Evolutionary conservation across 2,888 invertebrate genomes (phyloP).

Genomic region (Bibio marci): DNA sequence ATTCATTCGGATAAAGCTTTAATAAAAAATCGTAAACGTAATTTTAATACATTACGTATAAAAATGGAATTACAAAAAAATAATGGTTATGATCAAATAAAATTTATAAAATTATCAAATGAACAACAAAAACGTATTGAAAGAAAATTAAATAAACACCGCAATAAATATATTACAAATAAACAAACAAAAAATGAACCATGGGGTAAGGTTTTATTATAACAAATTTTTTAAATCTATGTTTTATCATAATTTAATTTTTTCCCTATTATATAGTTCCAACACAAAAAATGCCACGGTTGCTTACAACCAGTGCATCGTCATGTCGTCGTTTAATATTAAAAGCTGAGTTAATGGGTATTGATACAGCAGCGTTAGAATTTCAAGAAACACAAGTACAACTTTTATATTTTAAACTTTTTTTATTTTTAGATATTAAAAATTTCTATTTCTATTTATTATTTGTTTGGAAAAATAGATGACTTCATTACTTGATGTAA

Average conservation of each 20-base stretch:
- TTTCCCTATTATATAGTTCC: slow-evolving; percentile 51
- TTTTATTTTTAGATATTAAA: neutral
- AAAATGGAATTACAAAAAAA: slow-evolving; percentile 54
- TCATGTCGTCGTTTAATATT: slow-evolving; percentile 64
- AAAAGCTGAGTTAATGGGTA: slow-evolving; percentile 83
- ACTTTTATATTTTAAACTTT: neutral
- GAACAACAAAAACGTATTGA: slow-evolving; percentile 59
- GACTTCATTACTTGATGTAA: slow-evolving; percentile 65
- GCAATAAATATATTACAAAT: slow-evolving; percentile 61
- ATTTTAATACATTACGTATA: slow-evolving; percentile 68
- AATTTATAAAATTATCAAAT: slow-evolving; percentile 27
- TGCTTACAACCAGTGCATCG: slow-evolving; percentile 78
- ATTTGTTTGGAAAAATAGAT: too few relatives aligned
- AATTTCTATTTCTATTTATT: neutral
- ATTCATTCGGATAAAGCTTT: slow-evolving; percentile 85
- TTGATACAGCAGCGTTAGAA: slow-evolving; percentile 65
- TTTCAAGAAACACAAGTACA: slow-evolving; percentile 62
- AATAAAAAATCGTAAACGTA: slow-evolving; percentile 60
- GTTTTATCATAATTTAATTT: slow-evolving; percentile 4
- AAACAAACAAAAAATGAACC: slow-evolving; percentile 59
- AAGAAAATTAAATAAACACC: slow-evolving; percentile 66
- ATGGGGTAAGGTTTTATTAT: slow-evolving; percentile 48
- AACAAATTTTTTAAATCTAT: neutral
- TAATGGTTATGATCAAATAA: slow-evolving; percentile 17
- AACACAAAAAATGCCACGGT: slow-evolving; percentile 84